Base-by-base conservation (phyloP, 2,888 invertebrate species). In the Cartodere bifasciata region DNA sequence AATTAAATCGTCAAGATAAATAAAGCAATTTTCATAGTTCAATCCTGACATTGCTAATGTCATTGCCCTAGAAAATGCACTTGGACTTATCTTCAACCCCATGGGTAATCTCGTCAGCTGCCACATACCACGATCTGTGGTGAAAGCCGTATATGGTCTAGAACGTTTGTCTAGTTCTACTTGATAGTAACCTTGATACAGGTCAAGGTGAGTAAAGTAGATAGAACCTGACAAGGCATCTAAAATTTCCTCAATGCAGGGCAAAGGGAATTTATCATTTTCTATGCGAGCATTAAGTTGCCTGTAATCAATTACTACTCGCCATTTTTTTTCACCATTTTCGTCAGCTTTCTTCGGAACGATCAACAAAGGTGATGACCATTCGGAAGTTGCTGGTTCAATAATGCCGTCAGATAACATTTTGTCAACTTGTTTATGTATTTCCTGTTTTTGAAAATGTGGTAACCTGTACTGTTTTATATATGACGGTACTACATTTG, bases 271-370 rank as follows among this genome's bases (percentile, higher is more conserved):
- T 28, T 37, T 31, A 17, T 31, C 31, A 11, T 31, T 17, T 37
- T 40, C 30, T 13, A 38, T 36, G 29, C 29, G 23, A 23, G 13
- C 17, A 30, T 36, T 38, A 31, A 33, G 36, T 29, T 37, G 27
- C 14, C 37, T 28, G 28, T 38, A 37, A 28, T 44, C 39, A 10
- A 46, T 39, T 22, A 15, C 23, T 11, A 23, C 11, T 23, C 23
- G 17, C 15, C 30, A 14, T 23, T 29, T 23, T 7, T 23, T 29
- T 15, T 29, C 16, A 13, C 30, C 16, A 16, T 29, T 23, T 13
- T 23, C 5, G 29, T 46, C 45, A n/a, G 27, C 11, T 36, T 53
- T 55, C 34, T 56, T 55, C 0, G 51, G 49, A 10, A 47, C 43
- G 4, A 47, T 32, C 40, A 40, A 44, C 15, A 46, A 16, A 10